Base-by-base conservation (phyloP, 2,888 invertebrate species). In the Calameuta filiformis region DNA sequence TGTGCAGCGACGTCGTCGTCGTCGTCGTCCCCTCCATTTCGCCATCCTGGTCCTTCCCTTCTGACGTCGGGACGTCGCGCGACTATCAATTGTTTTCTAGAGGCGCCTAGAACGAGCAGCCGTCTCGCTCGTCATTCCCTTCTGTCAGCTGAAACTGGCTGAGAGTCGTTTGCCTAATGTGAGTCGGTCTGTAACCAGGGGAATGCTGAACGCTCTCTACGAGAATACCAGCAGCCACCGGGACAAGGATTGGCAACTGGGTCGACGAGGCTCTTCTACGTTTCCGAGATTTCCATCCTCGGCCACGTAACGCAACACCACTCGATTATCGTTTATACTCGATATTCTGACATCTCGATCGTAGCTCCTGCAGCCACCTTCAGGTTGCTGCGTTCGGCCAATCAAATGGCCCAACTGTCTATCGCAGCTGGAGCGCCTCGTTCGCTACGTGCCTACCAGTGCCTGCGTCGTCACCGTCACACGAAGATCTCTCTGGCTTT, bases 251-350 rank as follows among this genome's bases (percentile, higher is more conserved):
- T 56, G 76, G 82, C 85, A 86, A 87, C 77, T 87, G 84, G 87
- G 87, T 86, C 85, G 56, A 23, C 56, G 56, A 56, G 23, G 23
- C 56, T 56, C 9, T 9, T 56, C 56, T 56, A 56, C 23, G 23
- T 56, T 56, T 56, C 23, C 56, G 56, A 56, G 56, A 56, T 56
- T 56, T 56, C 56, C 56, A 56, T 56, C 56, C 56, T 56, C 80
- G 78, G 79, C 81, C 79, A 81, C 87, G 87, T 87, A 88, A 87
- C 85, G 87, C 83, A 86, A 88, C 84, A 88, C 87, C 85, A 79
- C 81, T 82, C 83, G 23, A 9, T 56, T 56, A 56, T 56, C 56
- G 23, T 56, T 56, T 56, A 56, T 23, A 23, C 56, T 56, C 56
- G 56, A 56, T 56, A 40, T 15, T 15, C 15, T 40, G 40, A 15